Conservation (phyloP, 2,888 invertebrate species). For the Cheilosia variabilis region DNA sequence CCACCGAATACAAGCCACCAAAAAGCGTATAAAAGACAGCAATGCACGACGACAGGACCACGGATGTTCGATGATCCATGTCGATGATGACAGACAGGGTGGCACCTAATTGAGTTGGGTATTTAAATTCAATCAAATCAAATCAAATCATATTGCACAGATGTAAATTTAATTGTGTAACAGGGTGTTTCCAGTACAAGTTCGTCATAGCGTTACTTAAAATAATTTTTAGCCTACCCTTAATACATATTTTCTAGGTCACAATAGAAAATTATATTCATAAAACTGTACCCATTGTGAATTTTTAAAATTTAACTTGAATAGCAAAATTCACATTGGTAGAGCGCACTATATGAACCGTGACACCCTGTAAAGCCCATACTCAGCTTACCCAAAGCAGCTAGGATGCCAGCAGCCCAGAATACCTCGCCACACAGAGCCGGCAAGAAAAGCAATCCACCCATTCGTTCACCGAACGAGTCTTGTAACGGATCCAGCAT, state of each 20-base stretch:
- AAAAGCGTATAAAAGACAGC: slow-evolving; percentile 99
- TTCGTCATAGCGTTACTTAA: no score
- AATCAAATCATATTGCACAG: neutral
- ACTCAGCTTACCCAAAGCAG: slow-evolving; percentile 90
- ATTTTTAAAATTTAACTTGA: no score
- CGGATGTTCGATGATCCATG: slow-evolving; percentile 95
- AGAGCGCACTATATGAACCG: no score
- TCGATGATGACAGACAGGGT: slow-evolving; percentile 98
- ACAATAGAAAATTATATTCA: neutral
- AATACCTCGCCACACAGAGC: slow-evolving; percentile 99
- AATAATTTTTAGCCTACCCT: no score
- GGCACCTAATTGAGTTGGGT: slow-evolving; percentile 87
- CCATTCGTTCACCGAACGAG: slow-evolving; percentile 98
- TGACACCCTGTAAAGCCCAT: no score
- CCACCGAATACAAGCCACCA: slow-evolving; percentile 98
- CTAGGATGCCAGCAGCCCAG: slow-evolving; percentile 99
- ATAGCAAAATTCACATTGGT: no score
- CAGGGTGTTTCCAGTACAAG: no score
- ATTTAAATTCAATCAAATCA: neutral
- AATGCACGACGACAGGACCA: slow-evolving; percentile 97
- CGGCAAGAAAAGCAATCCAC: slow-evolving; percentile 97
- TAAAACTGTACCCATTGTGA: no score
- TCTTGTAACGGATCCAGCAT: slow-evolving; percentile 99
- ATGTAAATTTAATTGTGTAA: no score
- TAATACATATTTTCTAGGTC: neutral